phyloP scores from a whole-genome alignment of 2,113 vertebrate species.

The Gymnobelideus leadbeateri region DNA sequence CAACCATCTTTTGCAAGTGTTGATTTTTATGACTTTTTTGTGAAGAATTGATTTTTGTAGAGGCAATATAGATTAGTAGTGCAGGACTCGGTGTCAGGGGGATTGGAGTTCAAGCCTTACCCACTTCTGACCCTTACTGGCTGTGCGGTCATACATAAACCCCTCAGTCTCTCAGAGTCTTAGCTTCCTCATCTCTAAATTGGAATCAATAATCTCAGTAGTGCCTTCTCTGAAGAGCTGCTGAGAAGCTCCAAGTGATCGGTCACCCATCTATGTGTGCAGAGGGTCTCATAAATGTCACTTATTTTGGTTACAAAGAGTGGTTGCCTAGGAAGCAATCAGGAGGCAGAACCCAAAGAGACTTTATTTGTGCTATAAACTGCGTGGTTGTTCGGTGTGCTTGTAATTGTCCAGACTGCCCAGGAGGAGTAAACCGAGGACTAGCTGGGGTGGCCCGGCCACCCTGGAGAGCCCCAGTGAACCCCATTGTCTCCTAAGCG shows the following conservation, averaged over 20 bases:
- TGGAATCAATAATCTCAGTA: neutral
- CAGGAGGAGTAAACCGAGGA: neutral
- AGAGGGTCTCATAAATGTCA: neutral
- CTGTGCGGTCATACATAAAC: neutral
- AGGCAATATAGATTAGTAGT: neutral
- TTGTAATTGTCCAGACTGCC: neutral
- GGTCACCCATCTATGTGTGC: neutral
- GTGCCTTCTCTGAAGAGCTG: neutral
- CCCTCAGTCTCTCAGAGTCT: neutral
- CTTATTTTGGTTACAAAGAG: neutral
- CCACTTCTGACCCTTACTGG: neutral
- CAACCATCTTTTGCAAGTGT: neutral
- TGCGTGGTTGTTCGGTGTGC: neutral
- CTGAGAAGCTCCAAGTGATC: neutral
- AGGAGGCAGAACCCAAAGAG: neutral
- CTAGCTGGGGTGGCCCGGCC: neutral
- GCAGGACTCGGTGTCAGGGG: neutral
- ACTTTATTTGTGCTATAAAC: neutral
- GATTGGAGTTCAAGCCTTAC: neutral
- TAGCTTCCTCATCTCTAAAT: neutral
- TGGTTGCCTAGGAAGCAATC: neutral
- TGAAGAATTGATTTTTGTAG: neutral
- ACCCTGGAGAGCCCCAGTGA: neutral
- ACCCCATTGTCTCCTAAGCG: neutral
- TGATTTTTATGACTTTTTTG: neutral